These are phyloP conservation scores for Synanceia verrucosa DNA, from an alignment of 2,797 vertebrate species.

Conservation along the genomic window DNA sequence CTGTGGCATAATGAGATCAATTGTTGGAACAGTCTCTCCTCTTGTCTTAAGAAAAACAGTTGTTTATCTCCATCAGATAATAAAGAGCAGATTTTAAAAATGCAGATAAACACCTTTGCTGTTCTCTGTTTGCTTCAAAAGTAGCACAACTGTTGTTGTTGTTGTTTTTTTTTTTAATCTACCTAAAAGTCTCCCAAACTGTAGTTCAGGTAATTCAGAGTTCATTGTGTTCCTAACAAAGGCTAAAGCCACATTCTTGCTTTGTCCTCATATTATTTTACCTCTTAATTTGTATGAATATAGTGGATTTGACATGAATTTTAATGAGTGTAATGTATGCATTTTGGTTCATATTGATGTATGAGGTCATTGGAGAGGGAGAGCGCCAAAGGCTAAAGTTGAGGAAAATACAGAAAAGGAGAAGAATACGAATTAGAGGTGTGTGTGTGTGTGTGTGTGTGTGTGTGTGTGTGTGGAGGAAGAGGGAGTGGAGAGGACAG, in stretches of 20 bases:
- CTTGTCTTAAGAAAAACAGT: conserved; percentile 8
- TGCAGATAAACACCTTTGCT: neutral
- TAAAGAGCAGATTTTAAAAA: conserved; percentile 24
- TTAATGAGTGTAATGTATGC: conserved; percentile 59
- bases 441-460: neutral
- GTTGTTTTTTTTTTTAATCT: neutral
- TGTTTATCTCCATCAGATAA: conserved; percentile 45
- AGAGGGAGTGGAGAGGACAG: conserved; percentile 69
- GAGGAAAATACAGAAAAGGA: conserved; percentile 53
- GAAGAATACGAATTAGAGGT: conserved; percentile 53
- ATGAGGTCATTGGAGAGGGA: conserved; percentile 61
- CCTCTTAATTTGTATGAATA: conserved; percentile 56
- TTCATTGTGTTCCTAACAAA: conserved; percentile 12
- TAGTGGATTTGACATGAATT: conserved; percentile 54
- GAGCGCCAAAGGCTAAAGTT: conserved; percentile 70
- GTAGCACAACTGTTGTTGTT: neutral
- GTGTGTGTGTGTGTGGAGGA: neutral
- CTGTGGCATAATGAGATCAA: conserved; percentile 50
- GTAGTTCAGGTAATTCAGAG: conserved; percentile 24
- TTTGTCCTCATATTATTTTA: conserved; percentile 38
- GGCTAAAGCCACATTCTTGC: neutral
- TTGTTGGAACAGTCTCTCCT: conserved; percentile 29
- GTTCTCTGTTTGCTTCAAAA: neutral
- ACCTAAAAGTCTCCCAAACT: neutral
- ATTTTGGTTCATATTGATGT: conserved; percentile 64